Conservation (phyloP, 1,140 invertebrate genomes). For the Vanessa tameamea region DNA sequence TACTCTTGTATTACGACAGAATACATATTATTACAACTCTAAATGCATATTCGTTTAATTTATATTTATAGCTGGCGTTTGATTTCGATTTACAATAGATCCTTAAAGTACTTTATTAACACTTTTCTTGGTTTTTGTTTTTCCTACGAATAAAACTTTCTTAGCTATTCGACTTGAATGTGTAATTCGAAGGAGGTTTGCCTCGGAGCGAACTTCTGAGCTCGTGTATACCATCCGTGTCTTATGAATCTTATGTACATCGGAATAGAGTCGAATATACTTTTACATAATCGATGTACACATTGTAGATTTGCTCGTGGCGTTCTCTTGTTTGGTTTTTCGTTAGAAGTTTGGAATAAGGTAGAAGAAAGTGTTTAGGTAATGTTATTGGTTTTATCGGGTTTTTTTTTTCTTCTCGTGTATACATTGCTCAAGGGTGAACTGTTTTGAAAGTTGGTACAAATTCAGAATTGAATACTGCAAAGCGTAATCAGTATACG, state of each 20-base stretch:
- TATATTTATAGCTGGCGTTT: neutral
- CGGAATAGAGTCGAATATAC: neutral
- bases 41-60: too few species aligned
- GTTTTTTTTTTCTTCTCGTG: neutral
- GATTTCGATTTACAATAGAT: neutral
- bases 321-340: conserved; percentile 14
- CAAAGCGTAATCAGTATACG: too few species aligned
- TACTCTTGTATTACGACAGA: too few species aligned
- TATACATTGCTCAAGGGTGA: neutral
- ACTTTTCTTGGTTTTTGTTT: conserved; percentile 33
- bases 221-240: neutral
- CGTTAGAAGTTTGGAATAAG: conserved; percentile 11
- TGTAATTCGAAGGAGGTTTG: conserved; percentile 26
- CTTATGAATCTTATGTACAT: neutral
- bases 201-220: conserved; percentile 19
- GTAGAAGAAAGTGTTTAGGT: conserved; percentile 9
- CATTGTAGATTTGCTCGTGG: conserved; percentile 5
- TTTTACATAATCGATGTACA: neutral
- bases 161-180: conserved; percentile 29
- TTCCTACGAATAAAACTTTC: conserved; percentile 36
- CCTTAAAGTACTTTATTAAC: conserved; percentile 34
- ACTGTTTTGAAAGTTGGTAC: neutral
- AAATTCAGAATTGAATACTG: too few species aligned
- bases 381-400: conserved; percentile 18
- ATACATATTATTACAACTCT: too few species aligned